Evolutionary conservation across 2,888 invertebrate genomes (phyloP), one percentile per base, ranked within the genome.

Genomic region (Cheilosia scutellata): DNA sequence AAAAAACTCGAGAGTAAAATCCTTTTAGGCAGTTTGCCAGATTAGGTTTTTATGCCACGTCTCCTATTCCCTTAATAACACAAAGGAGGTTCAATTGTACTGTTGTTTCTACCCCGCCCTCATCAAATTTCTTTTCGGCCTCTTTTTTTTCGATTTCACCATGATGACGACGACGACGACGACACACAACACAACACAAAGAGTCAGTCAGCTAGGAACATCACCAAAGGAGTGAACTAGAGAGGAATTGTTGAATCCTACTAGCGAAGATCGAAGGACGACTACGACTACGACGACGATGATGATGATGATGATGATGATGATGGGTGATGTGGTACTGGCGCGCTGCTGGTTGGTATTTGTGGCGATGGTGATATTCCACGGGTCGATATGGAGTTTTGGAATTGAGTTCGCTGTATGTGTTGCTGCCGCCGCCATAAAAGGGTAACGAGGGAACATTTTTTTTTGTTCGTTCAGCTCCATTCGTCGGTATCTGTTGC

Each of bases 11-110:
- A 71, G 51, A 84, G 78, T 55, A 71, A 65, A 84, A 79, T 84
- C 84, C 84, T 86, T 86, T 86, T 86, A 82, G 86, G 86, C 86
- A 86, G 76, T 86, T 86, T 82, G 86, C 86, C 86, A 86, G 86
- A 86, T 86, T 86, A 80, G 82, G 82, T 86, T 86, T 86, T 86
- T 86, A 86, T 82, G 86, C 82, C 82, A 82, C 80, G 77, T 86
- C 80, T 86, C 86, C 82, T 82, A 82, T 82, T 86, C 86, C 82
- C 86, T 84, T 84, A 84, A 84, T 80, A 84, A 84, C 84, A 84
- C 80, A 84, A 84, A 84, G 84, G 80, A 84, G 84, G 84, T 84
- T 84, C 84, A 84, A 84, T 84, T 84, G 84, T 80, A 84, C 75
- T 80, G 84, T 84, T 84, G 84, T 84, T 84, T 84, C 80, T 71